Evolutionary conservation across 1,140 invertebrate genomes (phyloP), one percentile per base, ranked within the genome.

Genomic region (Cotesia typhae): DNA sequence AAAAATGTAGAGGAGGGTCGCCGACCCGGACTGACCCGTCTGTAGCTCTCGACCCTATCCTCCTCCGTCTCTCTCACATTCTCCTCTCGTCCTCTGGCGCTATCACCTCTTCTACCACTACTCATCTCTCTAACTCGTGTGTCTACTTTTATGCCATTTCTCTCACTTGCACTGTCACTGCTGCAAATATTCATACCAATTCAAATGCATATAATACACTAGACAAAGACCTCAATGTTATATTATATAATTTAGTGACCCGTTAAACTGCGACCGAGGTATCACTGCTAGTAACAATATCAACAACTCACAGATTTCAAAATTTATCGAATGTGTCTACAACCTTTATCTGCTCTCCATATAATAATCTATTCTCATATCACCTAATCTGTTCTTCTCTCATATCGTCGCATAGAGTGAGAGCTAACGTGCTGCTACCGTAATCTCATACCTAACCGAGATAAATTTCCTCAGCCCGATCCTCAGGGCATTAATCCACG

Each of bases 391-490:
- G 66, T 37, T 65, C 47, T 53, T 69, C 53, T 70, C 55, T 47
- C 38, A 66, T 53, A 52, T 47, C 41, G 5, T 47, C 41, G 41
- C 5, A 47, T 6, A 47, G 41, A 47, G 41, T 10, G 41, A 47
- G 41, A 47, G 41, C 41, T 47, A 47, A 47, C 41, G 41, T 47
- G 41, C 41, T 47, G 36, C 53, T 72, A 61, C 53, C 47, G 52
- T 67, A 67, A 72, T 72, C 70, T 72, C 63, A 14, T n/a, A 17
- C 64, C 70, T 63, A 72, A 60, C 64, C 70, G 70, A 72, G 66
- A 72, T 72, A 72, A 59, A 72, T 72, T 64, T 53, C 41, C 41
- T 47, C 41, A 47, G 41, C 59, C 10, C 35, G 55, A 52, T 38
- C 64, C 63, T 35, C 37, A 35, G 64, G 63, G 70, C 53, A 65